Evolutionary conservation across 2,888 invertebrate species (phyloP).

Genomic region (Eristalis tenax): DNA sequence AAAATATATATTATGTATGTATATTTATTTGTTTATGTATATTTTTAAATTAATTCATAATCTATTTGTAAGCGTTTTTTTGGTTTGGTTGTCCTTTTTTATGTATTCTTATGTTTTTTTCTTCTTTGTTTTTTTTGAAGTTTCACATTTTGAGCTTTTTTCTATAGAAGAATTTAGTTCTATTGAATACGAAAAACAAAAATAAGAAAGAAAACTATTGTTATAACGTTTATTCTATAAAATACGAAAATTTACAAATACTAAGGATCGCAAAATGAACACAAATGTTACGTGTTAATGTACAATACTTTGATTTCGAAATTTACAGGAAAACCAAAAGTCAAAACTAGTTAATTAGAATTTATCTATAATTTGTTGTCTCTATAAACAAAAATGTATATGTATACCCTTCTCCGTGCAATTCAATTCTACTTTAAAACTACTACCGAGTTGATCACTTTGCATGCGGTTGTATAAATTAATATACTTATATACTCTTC

Average conservation of each 20-base stretch:
- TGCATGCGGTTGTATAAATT: conserved; percentile 44
- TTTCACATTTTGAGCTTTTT: conserved; percentile 74
- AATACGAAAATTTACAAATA: conserved; percentile 22
- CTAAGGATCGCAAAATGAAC: conserved; percentile 48
- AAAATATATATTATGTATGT: conserved; percentile 69
- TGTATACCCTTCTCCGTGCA: conserved; percentile 61
- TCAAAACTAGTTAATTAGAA: not conserved
- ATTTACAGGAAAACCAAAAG: not conserved
- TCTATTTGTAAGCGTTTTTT: conserved; percentile 73
- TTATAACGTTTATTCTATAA: not conserved
- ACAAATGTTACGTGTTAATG: not conserved
- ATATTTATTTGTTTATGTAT: conserved; percentile 71
- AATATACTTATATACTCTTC: not conserved
- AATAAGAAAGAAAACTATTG: conserved; percentile 18
- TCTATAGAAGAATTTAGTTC: conserved; percentile 60
- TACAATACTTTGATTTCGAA: conserved; percentile 13
- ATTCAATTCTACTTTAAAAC: conserved; percentile 63
- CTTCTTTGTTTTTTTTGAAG: conserved; percentile 64
- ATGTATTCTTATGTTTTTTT: conserved; percentile 42
- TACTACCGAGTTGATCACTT: conserved; percentile 64
- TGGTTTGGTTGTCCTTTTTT: conserved; percentile 70
- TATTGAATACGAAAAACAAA: conserved; percentile 51
- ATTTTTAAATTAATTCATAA: conserved; percentile 72
- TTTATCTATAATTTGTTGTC: not conserved
- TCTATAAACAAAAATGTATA: not conserved